These are phyloP conservation scores for Romanogobio albipinnatus DNA, from an alignment of 2,113 vertebrate species.

Conservation along the genomic window DNA sequence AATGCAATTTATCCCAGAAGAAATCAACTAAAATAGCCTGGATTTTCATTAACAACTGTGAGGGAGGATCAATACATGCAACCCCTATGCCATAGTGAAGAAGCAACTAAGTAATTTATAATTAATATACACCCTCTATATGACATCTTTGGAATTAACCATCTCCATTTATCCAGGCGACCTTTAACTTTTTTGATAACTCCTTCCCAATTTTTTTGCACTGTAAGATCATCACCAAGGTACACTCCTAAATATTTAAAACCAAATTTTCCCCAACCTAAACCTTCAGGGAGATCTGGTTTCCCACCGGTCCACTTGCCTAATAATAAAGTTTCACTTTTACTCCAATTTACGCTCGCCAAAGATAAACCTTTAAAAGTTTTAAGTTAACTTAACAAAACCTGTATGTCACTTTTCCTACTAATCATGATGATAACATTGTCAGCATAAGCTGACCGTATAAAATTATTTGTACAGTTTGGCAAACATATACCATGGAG, in stretches of 20 bases:
- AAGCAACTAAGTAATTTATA: neutral
- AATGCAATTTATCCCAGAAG: neutral
- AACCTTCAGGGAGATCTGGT: too few species aligned
- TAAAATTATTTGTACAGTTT: too few species aligned
- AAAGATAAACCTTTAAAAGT: too few species aligned
- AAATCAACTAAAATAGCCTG: neutral
- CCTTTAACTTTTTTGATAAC: too few species aligned
- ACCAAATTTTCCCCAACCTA: neutral
- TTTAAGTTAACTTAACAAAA: too few species aligned
- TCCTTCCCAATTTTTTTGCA: neutral
- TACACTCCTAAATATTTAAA: neutral
- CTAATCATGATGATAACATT: too few species aligned
- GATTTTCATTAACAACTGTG: neutral
- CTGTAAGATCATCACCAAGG: neutral
- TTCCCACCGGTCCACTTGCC: too few species aligned
- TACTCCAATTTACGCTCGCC: too few species aligned
- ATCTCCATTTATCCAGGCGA: neutral
- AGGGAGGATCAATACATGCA: neutral
- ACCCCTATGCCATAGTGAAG: neutral
- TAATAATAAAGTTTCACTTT: too few species aligned
- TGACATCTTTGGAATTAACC: neutral
- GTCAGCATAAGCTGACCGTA: too few species aligned
- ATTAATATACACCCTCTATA: neutral
- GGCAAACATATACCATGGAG: too few species aligned
- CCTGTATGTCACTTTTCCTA: too few species aligned